Percentiles rank a stretch among this genome's conserved stretches.
These are phyloP conservation scores for Danio rerio DNA, from an alignment of 2,113 vertebrate genomes.

Conservation along the genomic window GRCz12tu NC_133196.1:20467001-20467500, in stretches of 20 bases:
- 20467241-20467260: conserved; percentile 65
- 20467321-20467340: neutral
- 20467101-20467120: conserved; percentile 62
- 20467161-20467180: conserved; percentile 52
- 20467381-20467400: no score
- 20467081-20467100: conserved; percentile 52
- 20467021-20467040: no score
- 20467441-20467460: neutral
- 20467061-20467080: conserved; percentile 36
- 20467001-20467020: no score
- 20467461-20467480: no score
- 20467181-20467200: conserved; percentile 71
- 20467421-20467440: neutral
- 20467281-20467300: conserved; percentile 22
- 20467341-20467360: conserved; percentile 12
- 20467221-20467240: conserved; percentile 74
- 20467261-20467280: conserved; percentile 39
- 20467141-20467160: conserved; percentile 50
- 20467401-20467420: no score
- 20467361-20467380: neutral
- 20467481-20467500: neutral
- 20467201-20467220: conserved; percentile 74
- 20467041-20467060: conserved; percentile 15
- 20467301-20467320: conserved; percentile 14
- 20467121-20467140: conserved; percentile 37